Percentiles rank a stretch among this genome's conserved stretches.
Evolutionary conservation across 2,888 invertebrate genomes (phyloP).

Genomic region (Drosophila paracracens): DNA sequence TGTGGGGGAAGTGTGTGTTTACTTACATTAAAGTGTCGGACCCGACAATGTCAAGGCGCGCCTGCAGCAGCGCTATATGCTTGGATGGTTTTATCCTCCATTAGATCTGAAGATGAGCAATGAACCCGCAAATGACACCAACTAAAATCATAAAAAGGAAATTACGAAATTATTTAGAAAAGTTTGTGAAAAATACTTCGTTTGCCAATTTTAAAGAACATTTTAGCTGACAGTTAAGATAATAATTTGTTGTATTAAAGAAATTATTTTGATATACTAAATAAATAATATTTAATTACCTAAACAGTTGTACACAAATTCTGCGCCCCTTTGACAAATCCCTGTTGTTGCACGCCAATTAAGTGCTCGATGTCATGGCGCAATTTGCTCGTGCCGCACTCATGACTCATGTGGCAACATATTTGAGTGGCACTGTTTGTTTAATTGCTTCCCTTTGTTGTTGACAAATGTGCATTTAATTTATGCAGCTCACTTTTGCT

Average conservation of each 20-base stretch:
- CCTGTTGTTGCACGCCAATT: constrained; percentile 22
- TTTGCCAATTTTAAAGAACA: neutral
- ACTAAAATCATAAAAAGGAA: constrained; percentile 1
- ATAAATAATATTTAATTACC: neutral
- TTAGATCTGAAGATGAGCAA: constrained; percentile 34
- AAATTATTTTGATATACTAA: neutral
- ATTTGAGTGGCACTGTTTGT: constrained; percentile 44
- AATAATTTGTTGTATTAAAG: neutral
- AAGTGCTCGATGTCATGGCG: constrained; percentile 30
- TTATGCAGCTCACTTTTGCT: constrained; percentile 38
- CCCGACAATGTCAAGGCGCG: constrained; percentile 52
- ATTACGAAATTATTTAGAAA: neutral
- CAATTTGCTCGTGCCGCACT: constrained; percentile 14
- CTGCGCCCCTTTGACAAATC: neutral
- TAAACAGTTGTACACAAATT: neutral
- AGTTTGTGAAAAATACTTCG: neutral
- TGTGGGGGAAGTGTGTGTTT: constrained; percentile 8
- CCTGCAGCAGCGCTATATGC: constrained; percentile 24
- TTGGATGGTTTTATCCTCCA: constrained; percentile 21
- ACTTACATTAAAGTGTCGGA: constrained; percentile 28
- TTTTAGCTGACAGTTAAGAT: neutral
- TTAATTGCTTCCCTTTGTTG: constrained; percentile 48
- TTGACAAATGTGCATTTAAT: constrained; percentile 63
- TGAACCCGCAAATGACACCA: constrained; percentile 22
- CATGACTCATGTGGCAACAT: constrained; percentile 36